Evolutionary conservation across 1,140 invertebrate species (phyloP).

Genomic region (Drosophila nigromelanica): DNA sequence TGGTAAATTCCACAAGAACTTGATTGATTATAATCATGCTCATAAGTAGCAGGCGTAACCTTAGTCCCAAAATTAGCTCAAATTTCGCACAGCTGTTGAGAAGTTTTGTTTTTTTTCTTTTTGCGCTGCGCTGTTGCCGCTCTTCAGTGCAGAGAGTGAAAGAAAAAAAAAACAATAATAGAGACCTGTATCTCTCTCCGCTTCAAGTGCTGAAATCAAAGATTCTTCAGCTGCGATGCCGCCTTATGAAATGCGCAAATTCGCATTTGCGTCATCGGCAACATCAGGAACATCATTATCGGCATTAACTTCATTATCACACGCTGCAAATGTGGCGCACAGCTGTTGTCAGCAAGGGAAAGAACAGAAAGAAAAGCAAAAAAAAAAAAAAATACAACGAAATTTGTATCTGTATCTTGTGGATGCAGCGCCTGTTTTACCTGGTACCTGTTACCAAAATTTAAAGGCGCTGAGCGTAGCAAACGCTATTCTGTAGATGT

Average conservation of each 20-base stretch:
- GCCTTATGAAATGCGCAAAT: constrained; percentile 14
- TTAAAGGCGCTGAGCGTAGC: background rate
- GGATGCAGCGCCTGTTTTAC: constrained; percentile 38
- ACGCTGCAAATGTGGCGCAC: constrained; percentile 53
- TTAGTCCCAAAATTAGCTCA: constrained; percentile 26
- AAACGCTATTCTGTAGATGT: constrained; percentile 20
- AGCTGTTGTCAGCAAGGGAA: constrained; percentile 61
- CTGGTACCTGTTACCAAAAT: constrained; percentile 34
- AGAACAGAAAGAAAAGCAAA: constrained; percentile 20
- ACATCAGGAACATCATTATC: constrained; percentile 16
- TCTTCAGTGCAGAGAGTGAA: background rate
- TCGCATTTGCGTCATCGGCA: background rate
- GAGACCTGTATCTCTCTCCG: too few species aligned
- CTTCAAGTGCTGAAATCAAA: constrained; percentile 20
- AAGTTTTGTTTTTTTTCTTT: background rate
- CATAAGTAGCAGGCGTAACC: background rate
- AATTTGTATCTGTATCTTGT: constrained; percentile 57
- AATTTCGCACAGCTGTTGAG: constrained; percentile 45
- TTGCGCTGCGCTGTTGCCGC: background rate
- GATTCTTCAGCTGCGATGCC: constrained; percentile 6
- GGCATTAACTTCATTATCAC: constrained; percentile 21
- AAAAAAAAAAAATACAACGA: constrained; percentile 2
- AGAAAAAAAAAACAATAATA: background rate
- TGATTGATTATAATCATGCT: constrained; percentile 40
- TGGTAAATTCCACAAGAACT: background rate